Base-by-base conservation (phyloP, 2,113 vertebrate genomes). In the Dryoscopus gambensis region DNA sequence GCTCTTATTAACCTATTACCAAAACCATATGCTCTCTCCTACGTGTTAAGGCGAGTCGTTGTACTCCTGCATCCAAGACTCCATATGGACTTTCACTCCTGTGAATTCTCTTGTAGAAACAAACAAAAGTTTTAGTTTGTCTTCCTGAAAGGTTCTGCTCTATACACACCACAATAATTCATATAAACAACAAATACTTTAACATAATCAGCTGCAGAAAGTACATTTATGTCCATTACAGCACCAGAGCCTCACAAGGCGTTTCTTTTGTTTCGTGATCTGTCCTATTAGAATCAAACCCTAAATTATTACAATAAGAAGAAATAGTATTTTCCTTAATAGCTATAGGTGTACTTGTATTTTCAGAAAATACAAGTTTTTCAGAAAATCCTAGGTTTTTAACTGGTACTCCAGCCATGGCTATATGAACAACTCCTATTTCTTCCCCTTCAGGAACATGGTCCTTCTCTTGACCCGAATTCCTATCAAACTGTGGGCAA, bases 1-100 rank as follows among this genome's bases (percentile, higher is more conserved):
- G 88, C 94, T 88, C 85, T 94, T 90, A 93, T 92, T 96, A 96
- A 91, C 67, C 82, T 69, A 46, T 94, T 97, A 94, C 88, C 75
- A 62, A 95, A 97, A 91, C 96, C 95, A 97, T 85, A 96, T 94
- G 94, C 82, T 86, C 67, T 73, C 75, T 64, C 27, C 63, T 49
- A 40, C 49, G 25, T 5, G 17, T 35, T 68, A 47, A 67, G 91
- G 52, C n/a, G 3, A 79, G 42, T 16, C 3, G 1, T 21, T 42
- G 28, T 3, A 12, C 13, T 68, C 74, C 62, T 37, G 69, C 14
- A 27, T 39, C 68, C 22, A 21, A 33, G 39, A 30, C 33, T 46
- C 78, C 88, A 93, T 49, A 21, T 0, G 63, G 74, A 71, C 56
- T 76, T 76, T 28, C 40, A 33, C 25, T 53, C 44, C 14, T 21